These are phyloP conservation scores for Eulemur rufifrons DNA, from an alignment of 2,113 vertebrate species.

Conservation along the genomic window DNA sequence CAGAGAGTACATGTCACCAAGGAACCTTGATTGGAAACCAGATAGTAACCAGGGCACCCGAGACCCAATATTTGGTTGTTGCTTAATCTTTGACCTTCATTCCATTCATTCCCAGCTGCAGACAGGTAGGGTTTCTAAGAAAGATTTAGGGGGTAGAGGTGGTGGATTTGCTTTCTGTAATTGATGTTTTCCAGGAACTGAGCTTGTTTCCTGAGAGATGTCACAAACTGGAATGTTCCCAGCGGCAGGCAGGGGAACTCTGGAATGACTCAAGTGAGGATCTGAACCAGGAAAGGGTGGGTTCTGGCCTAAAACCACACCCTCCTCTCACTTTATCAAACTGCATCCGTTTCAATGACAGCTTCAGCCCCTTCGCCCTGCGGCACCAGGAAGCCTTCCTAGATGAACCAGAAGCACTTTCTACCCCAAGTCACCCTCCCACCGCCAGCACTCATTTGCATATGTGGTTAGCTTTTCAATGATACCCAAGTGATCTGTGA, in stretches of 20 bases:
- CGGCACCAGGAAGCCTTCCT: neutral
- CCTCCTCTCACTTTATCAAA: neutral
- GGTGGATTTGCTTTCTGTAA: neutral
- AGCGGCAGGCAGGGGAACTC: conserved; percentile 40
- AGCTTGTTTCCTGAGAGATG: conserved; percentile 42
- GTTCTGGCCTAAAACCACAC: conserved; percentile 36
- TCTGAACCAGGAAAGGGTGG: conserved; percentile 26
- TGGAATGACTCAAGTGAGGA: conserved; percentile 66
- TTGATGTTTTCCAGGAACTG: conserved; percentile 62
- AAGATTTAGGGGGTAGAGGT: neutral
- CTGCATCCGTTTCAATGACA: neutral
- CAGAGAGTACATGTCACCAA: neutral
- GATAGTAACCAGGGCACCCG: neutral
- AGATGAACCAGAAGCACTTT: neutral
- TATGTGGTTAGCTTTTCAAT: conserved; percentile 7
- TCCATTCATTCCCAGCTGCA: neutral
- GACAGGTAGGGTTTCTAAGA: conserved; percentile 58
- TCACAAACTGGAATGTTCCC: conserved; percentile 23
- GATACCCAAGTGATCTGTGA: neutral
- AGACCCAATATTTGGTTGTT: no score
- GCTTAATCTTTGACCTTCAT: neutral
- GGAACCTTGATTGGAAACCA: neutral
- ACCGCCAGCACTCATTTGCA: conserved; percentile 10
- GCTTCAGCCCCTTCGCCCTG: neutral
- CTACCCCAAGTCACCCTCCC: neutral